Evolutionary conservation across 1,140 invertebrate genomes (phyloP).

Genomic region (Nephila pilipes): DNA sequence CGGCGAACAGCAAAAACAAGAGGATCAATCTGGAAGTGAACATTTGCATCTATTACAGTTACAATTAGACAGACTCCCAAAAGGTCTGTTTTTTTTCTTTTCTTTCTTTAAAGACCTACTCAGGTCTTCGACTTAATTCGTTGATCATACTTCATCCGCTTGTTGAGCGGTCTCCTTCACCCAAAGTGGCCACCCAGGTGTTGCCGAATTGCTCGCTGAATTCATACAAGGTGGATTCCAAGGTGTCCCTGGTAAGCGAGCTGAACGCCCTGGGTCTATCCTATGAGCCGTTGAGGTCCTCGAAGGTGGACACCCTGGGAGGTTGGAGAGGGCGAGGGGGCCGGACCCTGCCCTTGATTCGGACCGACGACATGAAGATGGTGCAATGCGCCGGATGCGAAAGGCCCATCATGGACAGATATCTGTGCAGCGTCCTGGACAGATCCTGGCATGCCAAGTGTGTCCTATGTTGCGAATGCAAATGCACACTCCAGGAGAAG

Average conservation of each 20-base stretch:
- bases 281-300: conserved; percentile 61
- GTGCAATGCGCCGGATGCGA: conserved; percentile 97
- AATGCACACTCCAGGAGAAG: conserved; percentile 94
- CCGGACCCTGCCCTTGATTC: conserved; percentile 64
- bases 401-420: conserved; percentile 98
- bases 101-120: neutral
- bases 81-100: neutral
- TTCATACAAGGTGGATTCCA: conserved; percentile 56
- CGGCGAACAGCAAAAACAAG: no score
- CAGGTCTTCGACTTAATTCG: neutral
- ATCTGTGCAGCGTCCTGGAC: conserved; percentile 97
- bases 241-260: conserved; percentile 54
- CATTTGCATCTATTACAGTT: neutral
- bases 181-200: conserved; percentile 45
- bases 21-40: neutral
- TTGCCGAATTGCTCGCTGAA: conserved; percentile 3
- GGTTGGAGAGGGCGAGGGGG: conserved; percentile 54
- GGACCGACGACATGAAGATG: conserved; percentile 83
- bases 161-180: neutral
- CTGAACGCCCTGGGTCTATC: conserved; percentile 71
- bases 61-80: neutral
- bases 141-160: neutral
- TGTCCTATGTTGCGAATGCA: conserved; percentile 97
- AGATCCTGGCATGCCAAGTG: conserved; percentile 98
- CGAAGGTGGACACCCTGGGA: conserved; percentile 68